Evolutionary conservation across 2,797 vertebrate species (phyloP), one percentile per base, ranked within the genome.

Genomic region (Euphonia xanthogaster): DNA sequence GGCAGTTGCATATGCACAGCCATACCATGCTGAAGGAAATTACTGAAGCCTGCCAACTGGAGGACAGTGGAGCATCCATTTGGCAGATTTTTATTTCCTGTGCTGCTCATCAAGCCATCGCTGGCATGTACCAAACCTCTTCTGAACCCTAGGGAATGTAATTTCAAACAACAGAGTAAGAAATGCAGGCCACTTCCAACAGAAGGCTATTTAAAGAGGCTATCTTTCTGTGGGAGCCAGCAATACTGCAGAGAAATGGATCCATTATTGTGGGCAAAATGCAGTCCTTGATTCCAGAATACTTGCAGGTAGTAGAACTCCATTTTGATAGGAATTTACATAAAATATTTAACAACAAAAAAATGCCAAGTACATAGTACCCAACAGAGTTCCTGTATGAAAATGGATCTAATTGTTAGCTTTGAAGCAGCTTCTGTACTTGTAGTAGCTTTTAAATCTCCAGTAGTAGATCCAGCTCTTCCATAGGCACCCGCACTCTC

Each of bases 401-500:
- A 87, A 20, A 76, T 14, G 21, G 37, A 67, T 73, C 15, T 51
- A 61, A 87, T 0, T 68, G 63, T 17, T 33, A 22, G 18, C 5
- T 70, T 30, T 94, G 45, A 74, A 86, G 21, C 14, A 40, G 30
- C 35, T 83, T 57, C 76, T 54, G 27, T 20, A 48, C 53, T 42
- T 73, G 21, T 21, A 54, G 13, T 7, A 54, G 44, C 31, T 60
- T 71, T 97, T 97, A 99, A 82, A 98, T 98, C 95, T 99, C 98
- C 7, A 99, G 86, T 2, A 99, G 97, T 0, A 99, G 97, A 30
- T 98, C 98, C 97, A 99, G 93, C 92, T 99, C 98, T 93, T 99
- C 98, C 82, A 98, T 27, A 2, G 98, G 98, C 17, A 98, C 96
- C 47, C 98, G 97, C 58, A 99, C 95, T 28, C 98, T 97, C 42